Evolutionary conservation across 2,888 invertebrate species (phyloP).

Genomic region (Brenthis ino): DNA sequence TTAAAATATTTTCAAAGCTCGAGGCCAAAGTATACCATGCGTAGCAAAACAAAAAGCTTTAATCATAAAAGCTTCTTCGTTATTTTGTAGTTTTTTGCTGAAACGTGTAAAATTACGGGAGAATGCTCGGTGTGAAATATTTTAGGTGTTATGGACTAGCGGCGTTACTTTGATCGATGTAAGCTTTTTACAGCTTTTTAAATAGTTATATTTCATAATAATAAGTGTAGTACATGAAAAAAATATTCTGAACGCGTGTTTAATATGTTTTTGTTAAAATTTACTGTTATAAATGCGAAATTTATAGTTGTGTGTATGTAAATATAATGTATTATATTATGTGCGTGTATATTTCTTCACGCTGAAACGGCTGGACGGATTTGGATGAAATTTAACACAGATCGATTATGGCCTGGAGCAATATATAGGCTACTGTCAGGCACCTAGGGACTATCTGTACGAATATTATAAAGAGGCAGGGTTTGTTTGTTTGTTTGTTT

Average conservation of each 20-base stretch:
- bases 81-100: slow-evolving; percentile 25
- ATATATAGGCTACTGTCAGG: no score
- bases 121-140: slow-evolving; percentile 14
- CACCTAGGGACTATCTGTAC: no score
- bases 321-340: no score
- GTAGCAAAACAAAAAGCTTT: slow-evolving; percentile 35
- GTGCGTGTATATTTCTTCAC: no score
- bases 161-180: slow-evolving; percentile 13
- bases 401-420: no score
- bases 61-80: slow-evolving; percentile 37
- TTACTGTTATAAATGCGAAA: no score
- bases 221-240: neutral
- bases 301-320: no score
- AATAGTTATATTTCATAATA: slow-evolving; percentile 8
- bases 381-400: no score
- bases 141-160: neutral
- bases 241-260: neutral
- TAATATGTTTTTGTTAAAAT: neutral
- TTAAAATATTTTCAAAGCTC: slow-evolving; percentile 15
- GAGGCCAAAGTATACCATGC: slow-evolving; percentile 31
- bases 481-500: no score
- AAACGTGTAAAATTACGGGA: slow-evolving; percentile 24
- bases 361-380: no score
- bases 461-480: no score
- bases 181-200: slow-evolving; percentile 11